phyloP scores from a whole-genome alignment of 2,797 vertebrate genomes.

The Fistularia commersonii region DNA sequence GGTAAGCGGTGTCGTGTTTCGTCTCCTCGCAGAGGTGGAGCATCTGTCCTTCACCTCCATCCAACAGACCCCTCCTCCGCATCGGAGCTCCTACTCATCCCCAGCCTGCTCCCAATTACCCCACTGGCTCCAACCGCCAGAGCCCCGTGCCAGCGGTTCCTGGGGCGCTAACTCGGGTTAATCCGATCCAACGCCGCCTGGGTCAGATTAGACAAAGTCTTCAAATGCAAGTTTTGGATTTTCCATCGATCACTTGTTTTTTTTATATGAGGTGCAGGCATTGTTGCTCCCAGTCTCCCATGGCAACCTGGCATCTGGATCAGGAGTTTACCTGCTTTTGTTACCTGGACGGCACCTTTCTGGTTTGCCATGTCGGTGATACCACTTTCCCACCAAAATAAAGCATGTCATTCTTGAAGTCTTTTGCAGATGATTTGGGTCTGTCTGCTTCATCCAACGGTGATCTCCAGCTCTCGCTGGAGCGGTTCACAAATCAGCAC shows the following conservation, averaged over 20 bases:
- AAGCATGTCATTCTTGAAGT: no score
- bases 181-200: constrained; percentile 15
- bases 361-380: no score
- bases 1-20: constrained; percentile 57
- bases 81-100: constrained; percentile 57
- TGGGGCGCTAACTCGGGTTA: constrained; percentile 25
- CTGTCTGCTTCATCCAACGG: no score
- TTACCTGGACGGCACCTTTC: no score
- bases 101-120: constrained; percentile 71
- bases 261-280: neutral
- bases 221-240: constrained; percentile 8
- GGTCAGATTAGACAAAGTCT: constrained; percentile 17
- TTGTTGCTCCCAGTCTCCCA: no score
- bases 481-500: no score
- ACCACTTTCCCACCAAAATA: no score
- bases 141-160: constrained; percentile 47
- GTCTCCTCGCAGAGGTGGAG: constrained; percentile 39
- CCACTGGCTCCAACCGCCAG: constrained; percentile 47
- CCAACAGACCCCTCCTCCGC: constrained; percentile 37
- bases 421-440: no score
- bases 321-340: no score
- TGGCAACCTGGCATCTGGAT: no score
- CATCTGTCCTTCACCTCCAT: constrained; percentile 41
- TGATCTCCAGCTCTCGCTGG: no score
- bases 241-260: neutral